A percentile compares a stretch with the other conserved stretches of the same genome.
These are phyloP conservation scores for Hypselothyrea guttata DNA, from an alignment of 2,888 invertebrate genomes.

Conservation along the genomic window DNA sequence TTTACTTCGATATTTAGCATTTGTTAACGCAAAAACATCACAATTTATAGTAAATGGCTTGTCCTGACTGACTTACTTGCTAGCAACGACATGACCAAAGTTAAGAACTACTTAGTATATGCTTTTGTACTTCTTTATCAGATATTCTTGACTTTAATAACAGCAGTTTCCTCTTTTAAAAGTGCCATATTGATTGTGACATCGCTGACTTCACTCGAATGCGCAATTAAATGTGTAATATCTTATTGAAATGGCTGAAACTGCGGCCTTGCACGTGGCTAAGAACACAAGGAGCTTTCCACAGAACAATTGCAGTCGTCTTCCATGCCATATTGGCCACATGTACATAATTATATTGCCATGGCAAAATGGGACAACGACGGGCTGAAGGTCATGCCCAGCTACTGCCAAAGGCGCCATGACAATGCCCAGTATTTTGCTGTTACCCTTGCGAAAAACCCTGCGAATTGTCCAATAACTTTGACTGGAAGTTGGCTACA, in stretches of 20 bases:
- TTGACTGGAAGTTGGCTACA: background rate
- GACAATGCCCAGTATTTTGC: constrained; percentile 26
- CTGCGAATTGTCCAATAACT: background rate
- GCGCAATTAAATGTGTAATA: constrained; percentile 56
- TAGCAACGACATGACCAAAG: too few species aligned
- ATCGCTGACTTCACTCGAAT: constrained; percentile 46
- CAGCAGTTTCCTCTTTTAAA: background rate
- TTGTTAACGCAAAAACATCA: too few species aligned
- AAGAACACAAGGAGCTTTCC: constrained; percentile 23
- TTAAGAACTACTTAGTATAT: too few species aligned
- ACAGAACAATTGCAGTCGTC: constrained; percentile 33
- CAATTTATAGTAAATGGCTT: too few species aligned
- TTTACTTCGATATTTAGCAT: too few species aligned
- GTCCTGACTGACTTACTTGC: too few species aligned
- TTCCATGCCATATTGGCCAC: constrained; percentile 51
- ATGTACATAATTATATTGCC: constrained; percentile 55
- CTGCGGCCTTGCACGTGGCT: constrained; percentile 57
- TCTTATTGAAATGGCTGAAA: constrained; percentile 42
- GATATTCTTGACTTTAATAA: background rate
- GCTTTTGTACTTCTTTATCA: too few species aligned
- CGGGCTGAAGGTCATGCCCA: constrained; percentile 43
- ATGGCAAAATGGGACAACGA: constrained; percentile 1
- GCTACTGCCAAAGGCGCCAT: constrained; percentile 23
- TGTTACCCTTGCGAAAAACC: constrained; percentile 2
- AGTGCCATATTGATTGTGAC: constrained; percentile 28